Conservation (phyloP, 2,113 vertebrate species). For the Xenus cinereus region DNA sequence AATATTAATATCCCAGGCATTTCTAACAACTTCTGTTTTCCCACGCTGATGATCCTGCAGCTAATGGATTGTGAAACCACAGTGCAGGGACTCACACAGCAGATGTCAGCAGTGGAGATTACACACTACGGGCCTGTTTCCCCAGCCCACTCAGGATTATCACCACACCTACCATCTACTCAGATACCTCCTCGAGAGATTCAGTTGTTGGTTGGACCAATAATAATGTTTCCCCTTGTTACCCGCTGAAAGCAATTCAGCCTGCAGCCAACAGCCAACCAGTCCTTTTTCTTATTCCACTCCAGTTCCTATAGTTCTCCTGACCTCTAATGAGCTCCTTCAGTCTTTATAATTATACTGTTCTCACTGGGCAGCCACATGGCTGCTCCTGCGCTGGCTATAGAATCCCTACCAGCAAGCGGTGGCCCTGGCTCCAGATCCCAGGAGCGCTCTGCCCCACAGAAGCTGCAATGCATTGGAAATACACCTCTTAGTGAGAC, state of each 20-base stretch:
- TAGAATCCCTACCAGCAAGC: background rate
- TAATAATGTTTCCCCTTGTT: background rate
- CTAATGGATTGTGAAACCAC: constrained; percentile 27
- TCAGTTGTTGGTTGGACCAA: background rate
- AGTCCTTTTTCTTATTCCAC: background rate
- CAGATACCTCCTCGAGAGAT: constrained; percentile 5
- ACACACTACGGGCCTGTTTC: background rate
- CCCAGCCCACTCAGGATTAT: constrained; percentile 32
- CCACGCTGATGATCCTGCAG: background rate
- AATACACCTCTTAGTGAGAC: background rate
- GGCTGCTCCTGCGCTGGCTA: background rate
- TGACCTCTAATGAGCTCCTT: background rate
- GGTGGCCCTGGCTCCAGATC: background rate
- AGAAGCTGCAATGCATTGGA: background rate
- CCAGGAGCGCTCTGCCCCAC: background rate
- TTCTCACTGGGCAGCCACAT: background rate
- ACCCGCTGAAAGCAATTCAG: background rate
- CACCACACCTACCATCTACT: constrained; percentile 35
- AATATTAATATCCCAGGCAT: background rate
- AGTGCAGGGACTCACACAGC: background rate
- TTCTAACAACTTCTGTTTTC: constrained; percentile 42
- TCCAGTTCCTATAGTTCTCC: background rate
- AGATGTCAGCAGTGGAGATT: constrained; percentile 29
- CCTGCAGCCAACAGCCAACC: background rate
- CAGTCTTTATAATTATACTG: background rate